phyloP scores from a whole-genome alignment of 2,888 invertebrate genomes.

The Lepidochitona cinerea region DNA sequence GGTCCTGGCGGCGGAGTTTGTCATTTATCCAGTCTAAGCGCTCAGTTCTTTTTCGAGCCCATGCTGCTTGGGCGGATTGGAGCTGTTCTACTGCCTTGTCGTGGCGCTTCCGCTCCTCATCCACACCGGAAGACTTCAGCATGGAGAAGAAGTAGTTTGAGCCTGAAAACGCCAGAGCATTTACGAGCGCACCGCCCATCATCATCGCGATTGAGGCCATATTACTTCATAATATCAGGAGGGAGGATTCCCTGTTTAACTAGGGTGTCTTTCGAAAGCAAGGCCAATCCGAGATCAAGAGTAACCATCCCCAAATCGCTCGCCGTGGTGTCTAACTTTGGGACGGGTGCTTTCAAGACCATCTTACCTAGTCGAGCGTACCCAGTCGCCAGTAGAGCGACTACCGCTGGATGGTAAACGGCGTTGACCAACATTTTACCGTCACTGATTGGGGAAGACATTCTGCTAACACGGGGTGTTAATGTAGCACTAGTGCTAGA shows the following conservation, averaged over 20 bases:
- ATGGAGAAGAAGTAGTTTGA: neutral
- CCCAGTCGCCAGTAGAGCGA: neutral
- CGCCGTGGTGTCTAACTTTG: neutral
- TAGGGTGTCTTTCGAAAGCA: conserved; percentile 14
- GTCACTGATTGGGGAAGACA: neutral
- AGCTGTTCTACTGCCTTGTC: conserved; percentile 32
- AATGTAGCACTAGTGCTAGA: too few relatives aligned
- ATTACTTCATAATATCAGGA: conserved; percentile 1
- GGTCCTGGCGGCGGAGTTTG: conserved; percentile 24
- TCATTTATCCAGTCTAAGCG: conserved; percentile 27
- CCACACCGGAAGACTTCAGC: neutral
- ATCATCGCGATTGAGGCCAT: conserved; percentile 9
- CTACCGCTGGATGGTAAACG: conserved; percentile 8
- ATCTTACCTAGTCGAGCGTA: conserved; percentile 8
- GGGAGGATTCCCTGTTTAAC: conserved; percentile 12
- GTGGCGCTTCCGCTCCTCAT: conserved; percentile 25
- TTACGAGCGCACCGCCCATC: neutral
- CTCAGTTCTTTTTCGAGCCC: conserved; percentile 26
- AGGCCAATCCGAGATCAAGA: conserved; percentile 1
- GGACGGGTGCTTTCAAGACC: neutral
- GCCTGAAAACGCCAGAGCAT: neutral
- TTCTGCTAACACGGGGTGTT: too few relatives aligned
- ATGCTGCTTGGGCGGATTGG: conserved; percentile 19
- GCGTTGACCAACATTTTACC: neutral
- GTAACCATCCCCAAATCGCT: conserved; percentile 7